Conservation (phyloP, 2,113 vertebrate species). For the Trematomus loennbergii region DNA sequence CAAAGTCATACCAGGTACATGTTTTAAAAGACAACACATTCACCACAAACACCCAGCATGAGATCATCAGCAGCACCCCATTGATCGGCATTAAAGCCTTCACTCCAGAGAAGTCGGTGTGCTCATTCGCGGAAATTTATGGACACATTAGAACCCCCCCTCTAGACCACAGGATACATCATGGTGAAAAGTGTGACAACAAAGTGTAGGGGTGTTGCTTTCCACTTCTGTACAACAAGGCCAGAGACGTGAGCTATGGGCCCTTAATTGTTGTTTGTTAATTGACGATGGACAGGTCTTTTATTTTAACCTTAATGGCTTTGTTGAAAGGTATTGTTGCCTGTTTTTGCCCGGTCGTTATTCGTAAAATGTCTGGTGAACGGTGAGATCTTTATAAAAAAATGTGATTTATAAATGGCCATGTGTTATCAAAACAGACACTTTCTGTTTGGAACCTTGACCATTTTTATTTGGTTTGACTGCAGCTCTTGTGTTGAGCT, state of each 20-base stretch:
- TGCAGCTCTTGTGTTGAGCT: conserved; percentile 1
- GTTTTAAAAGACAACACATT: conserved; percentile 39
- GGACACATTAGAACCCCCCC: conserved; percentile 73
- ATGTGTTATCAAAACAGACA: conserved; percentile 12
- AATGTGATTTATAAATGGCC: not conserved
- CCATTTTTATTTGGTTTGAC: conserved; percentile 30
- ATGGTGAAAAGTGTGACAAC: conserved; percentile 72
- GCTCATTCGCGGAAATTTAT: conserved; percentile 71
- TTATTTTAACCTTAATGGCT: conserved; percentile 16
- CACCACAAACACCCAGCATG: conserved; percentile 56
- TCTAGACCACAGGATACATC: conserved; percentile 70
- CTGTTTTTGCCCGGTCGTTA: not conserved
- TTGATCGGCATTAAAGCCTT: conserved; percentile 80
- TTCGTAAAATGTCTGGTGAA: not conserved
- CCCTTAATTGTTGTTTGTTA: conserved; percentile 65
- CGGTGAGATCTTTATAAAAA: not conserved
- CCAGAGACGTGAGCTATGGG: conserved; percentile 36
- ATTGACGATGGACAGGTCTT: conserved; percentile 46
- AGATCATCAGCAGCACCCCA: conserved; percentile 72
- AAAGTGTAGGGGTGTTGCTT: conserved; percentile 57
- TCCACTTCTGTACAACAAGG: conserved; percentile 26
- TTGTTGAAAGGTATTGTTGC: conserved; percentile 1
- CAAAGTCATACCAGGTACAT: conserved; percentile 43
- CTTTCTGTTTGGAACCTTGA: not conserved
- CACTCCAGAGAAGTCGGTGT: conserved; percentile 56